phyloP scores from a whole-genome alignment of 2,113 vertebrate genomes.

The Tragulus kanchil region DNA sequence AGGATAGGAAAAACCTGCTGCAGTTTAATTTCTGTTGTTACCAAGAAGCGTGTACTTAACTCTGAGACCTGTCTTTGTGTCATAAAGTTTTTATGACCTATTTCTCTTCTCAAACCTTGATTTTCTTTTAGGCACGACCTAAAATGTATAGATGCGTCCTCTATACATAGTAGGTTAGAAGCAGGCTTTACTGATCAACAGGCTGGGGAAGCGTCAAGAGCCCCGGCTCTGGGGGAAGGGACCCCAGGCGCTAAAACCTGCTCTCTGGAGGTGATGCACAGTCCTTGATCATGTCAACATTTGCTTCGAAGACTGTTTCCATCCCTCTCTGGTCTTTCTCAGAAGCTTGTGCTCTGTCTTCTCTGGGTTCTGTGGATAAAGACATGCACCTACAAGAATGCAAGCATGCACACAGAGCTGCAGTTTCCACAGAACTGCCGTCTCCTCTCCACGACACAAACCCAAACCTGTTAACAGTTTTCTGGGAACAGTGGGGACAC shows the following conservation, averaged over 20 bases:
- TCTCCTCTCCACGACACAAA: background rate
- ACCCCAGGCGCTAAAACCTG: background rate
- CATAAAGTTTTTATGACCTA: background rate
- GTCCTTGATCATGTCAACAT: background rate
- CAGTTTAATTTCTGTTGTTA: conserved; percentile 37
- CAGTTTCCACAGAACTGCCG: no score
- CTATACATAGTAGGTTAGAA: background rate
- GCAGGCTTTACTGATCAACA: background rate
- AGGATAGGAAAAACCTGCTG: background rate
- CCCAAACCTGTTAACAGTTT: background rate
- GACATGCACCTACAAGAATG: accelerated
- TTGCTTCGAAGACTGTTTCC: background rate
- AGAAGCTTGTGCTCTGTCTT: background rate
- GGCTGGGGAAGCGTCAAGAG: background rate
- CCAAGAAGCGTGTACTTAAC: background rate
- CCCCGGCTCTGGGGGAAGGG: accelerated
- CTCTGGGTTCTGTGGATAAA: background rate
- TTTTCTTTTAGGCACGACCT: background rate
- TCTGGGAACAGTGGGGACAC: background rate
- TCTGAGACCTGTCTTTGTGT: conserved; percentile 24
- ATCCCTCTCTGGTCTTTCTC: background rate
- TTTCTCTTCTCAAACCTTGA: background rate
- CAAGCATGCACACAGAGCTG: no score
- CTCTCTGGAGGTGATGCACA: background rate
- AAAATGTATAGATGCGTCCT: background rate